These are phyloP conservation scores for Cydia amplana DNA, from an alignment of 1,140 invertebrate species.

Conservation along the genomic window DNA sequence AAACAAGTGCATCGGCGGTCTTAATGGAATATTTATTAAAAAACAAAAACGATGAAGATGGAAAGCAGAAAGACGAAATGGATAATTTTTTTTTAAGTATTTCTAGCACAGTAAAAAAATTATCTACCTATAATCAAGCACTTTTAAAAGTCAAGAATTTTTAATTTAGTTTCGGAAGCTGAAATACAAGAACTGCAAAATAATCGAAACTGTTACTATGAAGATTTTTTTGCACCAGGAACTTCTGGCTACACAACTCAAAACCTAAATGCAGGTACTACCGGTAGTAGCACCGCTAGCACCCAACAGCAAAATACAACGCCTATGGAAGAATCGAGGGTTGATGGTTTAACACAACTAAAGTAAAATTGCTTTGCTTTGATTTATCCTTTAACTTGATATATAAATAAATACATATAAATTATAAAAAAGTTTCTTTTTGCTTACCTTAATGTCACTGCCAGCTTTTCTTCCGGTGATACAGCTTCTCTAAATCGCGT, in stretches of 20 bases:
- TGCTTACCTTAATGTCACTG: constrained; percentile 11
- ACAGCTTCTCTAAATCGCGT: background rate
- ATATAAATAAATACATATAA: constrained; percentile 29
- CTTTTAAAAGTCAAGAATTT: constrained; percentile 46
- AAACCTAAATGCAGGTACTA: constrained; percentile 26
- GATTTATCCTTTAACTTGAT: constrained; percentile 20
- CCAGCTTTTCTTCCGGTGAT: background rate
- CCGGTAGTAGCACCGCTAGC: constrained; percentile 21
- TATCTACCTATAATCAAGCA: constrained; percentile 45
- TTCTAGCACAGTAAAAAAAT: constrained; percentile 48
- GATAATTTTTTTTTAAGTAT: constrained; percentile 47
- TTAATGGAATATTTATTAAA: no score
- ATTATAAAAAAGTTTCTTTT: constrained; percentile 15
- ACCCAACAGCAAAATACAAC: constrained; percentile 23
- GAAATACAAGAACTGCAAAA: constrained; percentile 32
- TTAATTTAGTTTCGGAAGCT: constrained; percentile 45
- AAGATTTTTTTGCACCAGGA: constrained; percentile 23
- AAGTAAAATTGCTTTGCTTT: constrained; percentile 19
- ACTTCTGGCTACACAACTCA: constrained; percentile 24
- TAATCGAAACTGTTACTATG: constrained; percentile 13
- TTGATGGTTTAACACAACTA: constrained; percentile 8
- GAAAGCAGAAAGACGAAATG: constrained; percentile 39
- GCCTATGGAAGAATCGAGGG: constrained; percentile 18
- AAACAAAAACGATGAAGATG: constrained; percentile 34
- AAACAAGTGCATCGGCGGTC: no score